phyloP scores from a whole-genome alignment of 35 echinoderm and acorn worm species.

The Nesometra sesokonis region DNA sequence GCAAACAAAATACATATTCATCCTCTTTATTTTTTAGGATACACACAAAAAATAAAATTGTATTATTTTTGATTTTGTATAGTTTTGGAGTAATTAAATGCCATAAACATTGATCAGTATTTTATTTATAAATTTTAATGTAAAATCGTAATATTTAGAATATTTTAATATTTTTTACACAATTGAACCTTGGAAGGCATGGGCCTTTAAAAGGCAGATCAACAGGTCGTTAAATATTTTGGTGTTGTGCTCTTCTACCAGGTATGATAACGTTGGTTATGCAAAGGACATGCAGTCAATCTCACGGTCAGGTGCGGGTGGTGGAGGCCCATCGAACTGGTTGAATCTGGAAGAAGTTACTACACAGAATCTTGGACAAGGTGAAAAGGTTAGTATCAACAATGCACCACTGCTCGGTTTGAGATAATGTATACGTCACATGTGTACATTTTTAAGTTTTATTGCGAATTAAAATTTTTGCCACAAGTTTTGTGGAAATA shows the following conservation, averaged over 20 bases:
- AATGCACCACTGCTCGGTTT: neutral
- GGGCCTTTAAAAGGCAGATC: neutral
- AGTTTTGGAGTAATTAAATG: too few species aligned
- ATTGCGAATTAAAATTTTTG: too few species aligned
- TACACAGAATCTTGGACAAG: conserved; percentile 66
- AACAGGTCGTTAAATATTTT: neutral
- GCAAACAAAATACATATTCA: too few species aligned
- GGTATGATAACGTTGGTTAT: conserved; percentile 81
- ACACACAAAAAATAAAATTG: too few species aligned
- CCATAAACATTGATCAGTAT: too few species aligned
- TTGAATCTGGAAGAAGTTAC: conserved; percentile 55
- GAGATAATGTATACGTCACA: neutral
- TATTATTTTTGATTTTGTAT: too few species aligned
- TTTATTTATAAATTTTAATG: too few species aligned
- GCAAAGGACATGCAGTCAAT: conserved; percentile 79
- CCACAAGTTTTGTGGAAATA: too few species aligned
- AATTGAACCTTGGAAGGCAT: neutral
- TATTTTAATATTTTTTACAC: too few species aligned
- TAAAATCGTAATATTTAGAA: too few species aligned
- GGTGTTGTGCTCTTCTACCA: neutral
- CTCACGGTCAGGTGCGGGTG: conserved; percentile 34
- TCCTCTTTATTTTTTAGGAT: too few species aligned
- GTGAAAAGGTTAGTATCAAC: conserved; percentile 68
- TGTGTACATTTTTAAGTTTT: neutral
- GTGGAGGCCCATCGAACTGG: conserved; percentile 62